These are phyloP conservation scores for Teleogryllus oceanicus DNA, from an alignment of 2,888 invertebrate genomes.

Conservation along the genomic window DNA sequence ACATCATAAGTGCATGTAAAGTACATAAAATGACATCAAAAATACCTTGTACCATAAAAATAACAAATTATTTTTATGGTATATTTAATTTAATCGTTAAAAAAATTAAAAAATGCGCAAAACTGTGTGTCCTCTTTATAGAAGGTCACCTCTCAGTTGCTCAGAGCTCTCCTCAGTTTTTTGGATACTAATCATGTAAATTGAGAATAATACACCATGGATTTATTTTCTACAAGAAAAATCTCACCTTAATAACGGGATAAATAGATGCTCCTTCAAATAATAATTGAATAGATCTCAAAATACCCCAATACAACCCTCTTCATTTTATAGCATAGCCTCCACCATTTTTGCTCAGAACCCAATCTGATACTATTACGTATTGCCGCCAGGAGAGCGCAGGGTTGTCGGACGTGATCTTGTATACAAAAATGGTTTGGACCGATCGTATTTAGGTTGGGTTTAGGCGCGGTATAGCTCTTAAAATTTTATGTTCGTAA, in stretches of 20 bases:
- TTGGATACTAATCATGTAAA: constrained; percentile 21
- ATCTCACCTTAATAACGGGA: neutral
- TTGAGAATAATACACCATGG: neutral
- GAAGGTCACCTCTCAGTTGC: constrained; percentile 32
- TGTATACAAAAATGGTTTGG: too few relatives aligned
- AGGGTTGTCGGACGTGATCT: too few relatives aligned
- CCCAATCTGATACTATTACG: neutral
- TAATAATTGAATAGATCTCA: neutral
- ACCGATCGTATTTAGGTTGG: too few relatives aligned
- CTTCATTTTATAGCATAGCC: constrained; percentile 28
- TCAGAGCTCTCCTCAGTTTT: constrained; percentile 29
- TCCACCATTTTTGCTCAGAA: constrained; percentile 33
- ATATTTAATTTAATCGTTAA: neutral
- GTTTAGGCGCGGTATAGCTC: too few relatives aligned
- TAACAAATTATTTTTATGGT: neutral
- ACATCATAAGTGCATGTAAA: neutral
- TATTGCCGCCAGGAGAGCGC: neutral
- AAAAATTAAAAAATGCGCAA: constrained; percentile 18
- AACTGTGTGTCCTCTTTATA: constrained; percentile 21
- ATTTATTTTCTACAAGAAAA: neutral
- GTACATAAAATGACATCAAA: neutral
- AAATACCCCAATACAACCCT: constrained; percentile 29
- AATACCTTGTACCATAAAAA: neutral
- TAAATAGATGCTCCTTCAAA: constrained; percentile 21
- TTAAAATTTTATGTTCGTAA: too few relatives aligned